These are phyloP conservation scores for Panopea generosa DNA, from an alignment of 2,888 invertebrate genomes.

Conservation along the genomic window DNA sequence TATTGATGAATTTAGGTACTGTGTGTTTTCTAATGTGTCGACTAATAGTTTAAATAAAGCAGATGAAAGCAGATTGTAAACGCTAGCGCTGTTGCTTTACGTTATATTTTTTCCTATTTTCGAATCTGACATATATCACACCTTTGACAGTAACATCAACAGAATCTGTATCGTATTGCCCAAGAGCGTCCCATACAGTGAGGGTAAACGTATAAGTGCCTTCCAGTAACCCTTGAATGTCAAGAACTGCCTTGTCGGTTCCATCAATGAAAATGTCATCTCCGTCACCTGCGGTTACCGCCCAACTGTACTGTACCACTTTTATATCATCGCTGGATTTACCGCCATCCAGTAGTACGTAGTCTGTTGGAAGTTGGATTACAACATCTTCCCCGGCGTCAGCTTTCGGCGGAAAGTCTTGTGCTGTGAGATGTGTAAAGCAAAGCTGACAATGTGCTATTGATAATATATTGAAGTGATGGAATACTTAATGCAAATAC, in stretches of 20 bases:
- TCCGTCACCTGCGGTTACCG: conserved; percentile 6
- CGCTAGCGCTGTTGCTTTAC: too few species aligned
- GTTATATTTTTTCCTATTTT: too few species aligned
- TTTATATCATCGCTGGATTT: conserved; percentile 37
- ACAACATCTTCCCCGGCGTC: conserved; percentile 40
- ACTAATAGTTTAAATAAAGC: too few species aligned
- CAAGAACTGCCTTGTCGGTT: neutral
- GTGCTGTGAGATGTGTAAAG: conserved; percentile 7
- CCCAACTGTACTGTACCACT: conserved; percentile 36
- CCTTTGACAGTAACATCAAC: conserved; percentile 46
- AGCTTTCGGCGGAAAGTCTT: conserved; percentile 37
- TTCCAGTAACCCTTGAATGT: conserved; percentile 3
- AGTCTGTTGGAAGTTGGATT: conserved; percentile 26
- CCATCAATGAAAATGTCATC: conserved; percentile 10
- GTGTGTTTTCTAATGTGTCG: too few species aligned
- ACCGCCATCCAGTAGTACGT: conserved; percentile 22
- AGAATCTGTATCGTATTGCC: conserved; percentile 41
- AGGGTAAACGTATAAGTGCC: conserved; percentile 42
- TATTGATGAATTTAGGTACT: too few species aligned
- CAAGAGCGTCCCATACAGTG: conserved; percentile 45
- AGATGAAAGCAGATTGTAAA: too few species aligned
- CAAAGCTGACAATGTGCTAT: too few species aligned
- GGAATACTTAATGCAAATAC: too few species aligned
- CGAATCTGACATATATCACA: too few species aligned
- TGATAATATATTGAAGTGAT: too few species aligned